A percentile compares a stretch with the other conserved stretches of the same genome.
Conservation (phyloP, 1,140 invertebrate species). For the Paraescarpia echinospica region DNA sequence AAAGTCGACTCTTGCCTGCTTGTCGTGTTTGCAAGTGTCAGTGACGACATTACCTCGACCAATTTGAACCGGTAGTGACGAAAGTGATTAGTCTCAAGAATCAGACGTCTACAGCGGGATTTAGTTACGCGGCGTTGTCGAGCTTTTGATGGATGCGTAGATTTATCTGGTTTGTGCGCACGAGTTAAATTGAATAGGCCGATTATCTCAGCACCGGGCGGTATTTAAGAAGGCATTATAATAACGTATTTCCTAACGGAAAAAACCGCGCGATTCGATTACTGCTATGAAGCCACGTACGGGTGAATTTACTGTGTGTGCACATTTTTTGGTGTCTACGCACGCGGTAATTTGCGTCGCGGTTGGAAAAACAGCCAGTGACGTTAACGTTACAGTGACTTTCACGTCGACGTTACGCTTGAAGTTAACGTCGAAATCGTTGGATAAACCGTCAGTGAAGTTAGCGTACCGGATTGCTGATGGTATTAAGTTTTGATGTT, state of each 20-base stretch:
- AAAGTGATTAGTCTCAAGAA: neutral
- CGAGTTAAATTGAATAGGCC: neutral
- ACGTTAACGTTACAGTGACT: no score
- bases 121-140: neutral
- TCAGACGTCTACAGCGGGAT: neutral
- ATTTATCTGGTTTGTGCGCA: neutral
- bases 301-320: neutral
- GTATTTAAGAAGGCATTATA: neutral
- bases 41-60: neutral
- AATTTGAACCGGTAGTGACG: neutral
- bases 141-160: neutral
- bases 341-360: neutral
- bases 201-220: neutral
- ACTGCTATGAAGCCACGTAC: neutral
- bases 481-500: no score
- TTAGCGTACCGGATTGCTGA: neutral
- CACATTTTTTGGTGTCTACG: neutral
- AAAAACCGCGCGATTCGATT: neutral
- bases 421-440: neutral
- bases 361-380: neutral
- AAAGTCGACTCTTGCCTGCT: neutral
- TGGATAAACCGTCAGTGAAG: neutral
- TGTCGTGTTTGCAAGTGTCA: neutral
- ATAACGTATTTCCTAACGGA: neutral
- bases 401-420: neutral